Conservation (phyloP, 2,888 invertebrate species). For the Rhyacophila evoluta region DNA sequence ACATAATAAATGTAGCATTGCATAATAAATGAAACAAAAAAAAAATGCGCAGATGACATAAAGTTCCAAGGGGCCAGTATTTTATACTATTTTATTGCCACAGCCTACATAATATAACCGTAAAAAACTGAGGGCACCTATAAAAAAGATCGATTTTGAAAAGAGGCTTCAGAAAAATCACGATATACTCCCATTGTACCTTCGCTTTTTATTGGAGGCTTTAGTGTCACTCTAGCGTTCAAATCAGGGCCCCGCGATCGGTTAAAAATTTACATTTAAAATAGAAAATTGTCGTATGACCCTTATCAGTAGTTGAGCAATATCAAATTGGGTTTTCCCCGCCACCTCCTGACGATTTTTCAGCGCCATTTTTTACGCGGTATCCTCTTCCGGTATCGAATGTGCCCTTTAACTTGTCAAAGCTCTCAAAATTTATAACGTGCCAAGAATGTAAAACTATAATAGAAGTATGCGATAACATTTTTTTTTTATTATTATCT, state of each 20-base stretch:
- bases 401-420: neutral
- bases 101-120: neutral
- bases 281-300: slow-evolving; percentile 37
- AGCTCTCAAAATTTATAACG: neutral
- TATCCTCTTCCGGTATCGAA: neutral
- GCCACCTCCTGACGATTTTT: neutral
- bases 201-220: slow-evolving; percentile 3
- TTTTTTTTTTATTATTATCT: too few relatives aligned
- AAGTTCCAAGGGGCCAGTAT: neutral
- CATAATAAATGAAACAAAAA: too few relatives aligned
- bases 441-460: neutral
- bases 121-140: neutral
- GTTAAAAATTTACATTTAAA: slow-evolving; percentile 44
- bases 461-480: too few relatives aligned
- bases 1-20: neutral
- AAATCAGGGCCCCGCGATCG: neutral
- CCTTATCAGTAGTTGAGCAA: slow-evolving; percentile 43
- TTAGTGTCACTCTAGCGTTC: neutral
- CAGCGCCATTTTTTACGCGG: neutral
- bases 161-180: slow-evolving; percentile 6
- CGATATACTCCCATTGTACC: neutral
- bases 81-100: slow-evolving; percentile 9
- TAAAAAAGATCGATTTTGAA: slow-evolving; percentile 4
- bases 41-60: too few relatives aligned
- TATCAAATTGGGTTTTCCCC: slow-evolving; percentile 33